Percentiles rank a stretch among this genome's conserved stretches.
Conservation (phyloP, 2,888 invertebrate species). For the Fissipunctia ypsillon region DNA sequence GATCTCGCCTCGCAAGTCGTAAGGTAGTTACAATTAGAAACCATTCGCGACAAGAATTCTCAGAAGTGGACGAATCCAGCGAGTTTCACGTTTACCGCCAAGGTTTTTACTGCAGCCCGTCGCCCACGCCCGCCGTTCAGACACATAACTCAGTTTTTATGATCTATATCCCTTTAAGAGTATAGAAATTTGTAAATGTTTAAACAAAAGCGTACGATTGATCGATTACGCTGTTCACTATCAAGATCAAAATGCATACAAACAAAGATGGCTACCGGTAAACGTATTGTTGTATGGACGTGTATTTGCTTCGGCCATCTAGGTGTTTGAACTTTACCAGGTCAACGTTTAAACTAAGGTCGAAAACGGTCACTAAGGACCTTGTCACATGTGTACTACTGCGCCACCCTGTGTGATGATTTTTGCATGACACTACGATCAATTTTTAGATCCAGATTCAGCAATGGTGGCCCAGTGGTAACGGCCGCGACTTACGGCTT, state of each 20-base stretch:
- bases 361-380: constrained; percentile 79
- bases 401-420: constrained; percentile 63
- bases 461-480: too few species aligned
- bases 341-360: constrained; percentile 84
- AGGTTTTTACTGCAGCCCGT: constrained; percentile 68
- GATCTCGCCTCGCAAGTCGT: constrained; percentile 51
- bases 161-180: constrained; percentile 52
- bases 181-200: constrained; percentile 57
- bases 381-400: constrained; percentile 67
- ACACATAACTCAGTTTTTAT: constrained; percentile 72
- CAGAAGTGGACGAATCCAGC: constrained; percentile 71
- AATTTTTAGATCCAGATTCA: not conserved
- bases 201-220: constrained; percentile 51
- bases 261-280: constrained; percentile 67
- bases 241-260: constrained; percentile 63
- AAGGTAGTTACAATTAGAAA: constrained; percentile 72
- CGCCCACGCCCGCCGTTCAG: constrained; percentile 57
- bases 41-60: constrained; percentile 70
- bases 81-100: constrained; percentile 68
- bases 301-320: constrained; percentile 64
- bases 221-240: constrained; percentile 59
- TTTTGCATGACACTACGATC: constrained; percentile 49
- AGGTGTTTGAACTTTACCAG: constrained; percentile 79
- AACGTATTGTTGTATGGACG: constrained; percentile 61
- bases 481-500: too few species aligned